Evolutionary conservation across 2,888 invertebrate genomes (phyloP).

Genomic region (Spisula subtruncata): DNA sequence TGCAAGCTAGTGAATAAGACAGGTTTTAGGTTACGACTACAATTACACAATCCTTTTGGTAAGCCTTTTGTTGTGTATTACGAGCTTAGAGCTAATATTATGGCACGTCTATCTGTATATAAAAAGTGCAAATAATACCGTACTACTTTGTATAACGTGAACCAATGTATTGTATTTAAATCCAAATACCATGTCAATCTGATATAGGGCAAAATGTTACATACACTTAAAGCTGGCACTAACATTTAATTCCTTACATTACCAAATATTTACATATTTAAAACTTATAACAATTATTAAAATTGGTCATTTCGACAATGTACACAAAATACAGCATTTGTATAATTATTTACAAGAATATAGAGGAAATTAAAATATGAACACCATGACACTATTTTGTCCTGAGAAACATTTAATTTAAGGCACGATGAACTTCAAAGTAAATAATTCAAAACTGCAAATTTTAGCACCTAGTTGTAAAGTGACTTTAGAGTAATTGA

Average conservation of each 20-base stretch:
- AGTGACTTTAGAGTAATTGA: too few relatives aligned
- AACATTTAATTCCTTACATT: background rate
- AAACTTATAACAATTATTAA: background rate
- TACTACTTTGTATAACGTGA: background rate
- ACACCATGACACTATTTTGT: too few relatives aligned
- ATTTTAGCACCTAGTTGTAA: too few relatives aligned
- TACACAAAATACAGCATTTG: too few relatives aligned
- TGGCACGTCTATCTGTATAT: background rate
- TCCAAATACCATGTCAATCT: background rate
- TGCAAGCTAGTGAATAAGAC: background rate
- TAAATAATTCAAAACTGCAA: too few relatives aligned
- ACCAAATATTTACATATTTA: background rate
- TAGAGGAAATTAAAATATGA: too few relatives aligned
- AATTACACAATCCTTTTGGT: background rate
- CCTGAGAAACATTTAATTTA: too few relatives aligned
- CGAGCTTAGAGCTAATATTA: conserved; percentile 13
- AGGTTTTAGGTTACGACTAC: background rate
- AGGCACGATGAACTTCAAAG: too few relatives aligned
- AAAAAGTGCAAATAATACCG: conserved; percentile 9
- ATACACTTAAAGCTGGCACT: background rate
- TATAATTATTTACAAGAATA: too few relatives aligned
- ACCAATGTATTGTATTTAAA: background rate
- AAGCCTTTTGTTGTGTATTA: conserved; percentile 9
- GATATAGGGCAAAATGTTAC: background rate
- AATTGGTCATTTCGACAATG: too few relatives aligned